A percentile compares a stretch with the other conserved stretches of the same genome.
Evolutionary conservation across 2,888 invertebrate species (phyloP).

Genomic region (Idaea biselata): DNA sequence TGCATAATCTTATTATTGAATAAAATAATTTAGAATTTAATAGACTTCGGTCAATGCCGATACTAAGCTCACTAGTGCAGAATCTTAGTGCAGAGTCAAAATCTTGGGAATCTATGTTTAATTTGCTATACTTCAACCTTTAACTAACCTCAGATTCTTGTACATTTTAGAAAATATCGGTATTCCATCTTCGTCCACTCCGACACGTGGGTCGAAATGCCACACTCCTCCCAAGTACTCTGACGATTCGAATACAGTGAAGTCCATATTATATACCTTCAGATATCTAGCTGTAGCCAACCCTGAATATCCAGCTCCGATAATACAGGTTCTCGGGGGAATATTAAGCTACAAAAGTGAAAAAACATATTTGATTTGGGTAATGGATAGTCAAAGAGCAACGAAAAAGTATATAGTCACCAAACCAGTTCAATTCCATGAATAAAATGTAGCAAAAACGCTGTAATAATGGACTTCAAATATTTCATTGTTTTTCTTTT

Average conservation of each 20-base stretch:
- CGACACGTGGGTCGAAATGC: slow-evolving; percentile 85
- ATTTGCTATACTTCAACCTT: background rate
- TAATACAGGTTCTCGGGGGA: slow-evolving; percentile 65
- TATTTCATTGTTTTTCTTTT: no score
- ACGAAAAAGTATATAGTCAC: no score
- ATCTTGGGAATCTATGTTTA: background rate
- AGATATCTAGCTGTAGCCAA: slow-evolving; percentile 83
- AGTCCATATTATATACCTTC: slow-evolving; percentile 70
- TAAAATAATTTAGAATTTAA: background rate
- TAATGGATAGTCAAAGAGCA: no score
- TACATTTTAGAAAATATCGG: slow-evolving; percentile 91
- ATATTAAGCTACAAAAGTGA: no score
- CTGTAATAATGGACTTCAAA: no score
- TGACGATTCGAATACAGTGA: slow-evolving; percentile 85
- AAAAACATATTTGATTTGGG: no score
- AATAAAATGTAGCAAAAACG: no score
- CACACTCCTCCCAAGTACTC: slow-evolving; percentile 88
- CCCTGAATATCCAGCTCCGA: slow-evolving; percentile 90
- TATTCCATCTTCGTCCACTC: slow-evolving; percentile 82
- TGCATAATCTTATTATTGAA: no score
- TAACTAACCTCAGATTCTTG: slow-evolving; percentile 78
- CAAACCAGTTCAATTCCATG: no score
- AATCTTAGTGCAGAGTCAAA: background rate
- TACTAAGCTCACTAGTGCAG: background rate
- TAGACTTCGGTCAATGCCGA: background rate